Evolutionary conservation across 1,140 invertebrate genomes (phyloP).

Genomic region (Drosophila nikananu): DNA sequence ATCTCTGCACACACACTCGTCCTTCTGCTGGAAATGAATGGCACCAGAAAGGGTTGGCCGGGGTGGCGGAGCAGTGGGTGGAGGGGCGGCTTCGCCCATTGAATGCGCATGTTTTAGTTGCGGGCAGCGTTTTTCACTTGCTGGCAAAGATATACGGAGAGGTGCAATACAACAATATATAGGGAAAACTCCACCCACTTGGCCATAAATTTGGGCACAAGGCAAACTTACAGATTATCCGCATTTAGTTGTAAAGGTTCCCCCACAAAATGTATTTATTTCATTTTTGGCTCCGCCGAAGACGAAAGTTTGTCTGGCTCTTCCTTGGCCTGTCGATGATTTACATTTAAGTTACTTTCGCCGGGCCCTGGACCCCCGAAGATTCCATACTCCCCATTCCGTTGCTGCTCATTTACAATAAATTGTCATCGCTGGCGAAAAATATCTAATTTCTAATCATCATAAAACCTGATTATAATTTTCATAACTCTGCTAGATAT

Average conservation of each 20-base stretch:
- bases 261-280: slow-evolving; percentile 77
- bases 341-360: slow-evolving; percentile 80
- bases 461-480: slow-evolving; percentile 83
- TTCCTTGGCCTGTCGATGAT: slow-evolving; percentile 66
- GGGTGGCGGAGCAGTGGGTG: slow-evolving; percentile 7
- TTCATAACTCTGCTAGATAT: slow-evolving; percentile 60
- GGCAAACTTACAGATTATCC: slow-evolving; percentile 85
- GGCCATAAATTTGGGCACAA: slow-evolving; percentile 77
- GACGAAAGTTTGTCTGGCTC: slow-evolving; percentile 70
- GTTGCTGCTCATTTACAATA: slow-evolving; percentile 69
- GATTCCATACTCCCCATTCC: not conserved
- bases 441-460: slow-evolving; percentile 78
- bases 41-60: slow-evolving; percentile 49
- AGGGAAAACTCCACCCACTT: slow-evolving; percentile 72
- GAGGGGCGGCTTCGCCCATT: slow-evolving; percentile 58
- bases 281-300: slow-evolving; percentile 70
- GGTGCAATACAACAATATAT: slow-evolving; percentile 69
- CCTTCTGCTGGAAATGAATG: slow-evolving; percentile 74
- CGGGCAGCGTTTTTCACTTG: slow-evolving; percentile 62
- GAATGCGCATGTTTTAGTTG: slow-evolving; percentile 83
- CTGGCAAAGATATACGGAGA: slow-evolving; percentile 35
- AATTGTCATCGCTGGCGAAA: slow-evolving; percentile 60
- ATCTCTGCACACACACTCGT: slow-evolving; percentile 77
- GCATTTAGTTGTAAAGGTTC: slow-evolving; percentile 85
- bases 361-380: slow-evolving; percentile 18